Evolutionary conservation across 1,140 invertebrate genomes (phyloP).

Genomic region (Eriocheir sinensis): DNA sequence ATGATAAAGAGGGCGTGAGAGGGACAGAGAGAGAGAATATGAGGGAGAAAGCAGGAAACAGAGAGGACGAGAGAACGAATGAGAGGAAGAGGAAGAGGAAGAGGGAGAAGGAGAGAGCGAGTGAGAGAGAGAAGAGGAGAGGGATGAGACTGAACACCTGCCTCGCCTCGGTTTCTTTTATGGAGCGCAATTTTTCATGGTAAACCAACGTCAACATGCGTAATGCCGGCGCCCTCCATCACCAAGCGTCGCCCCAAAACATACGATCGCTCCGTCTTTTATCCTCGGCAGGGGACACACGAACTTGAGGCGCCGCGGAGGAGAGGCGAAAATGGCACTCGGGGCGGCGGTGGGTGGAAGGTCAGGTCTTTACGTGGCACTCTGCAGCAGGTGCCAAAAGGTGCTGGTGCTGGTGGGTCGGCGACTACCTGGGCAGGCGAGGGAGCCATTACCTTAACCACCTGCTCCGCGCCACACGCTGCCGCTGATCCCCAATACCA

Average conservation of each 20-base stretch:
- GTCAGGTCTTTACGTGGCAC: neutral
- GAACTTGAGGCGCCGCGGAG: neutral
- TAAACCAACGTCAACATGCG: constrained; percentile 2
- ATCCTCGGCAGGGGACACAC: neutral
- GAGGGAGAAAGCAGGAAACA: neutral
- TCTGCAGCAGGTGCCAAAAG: neutral
- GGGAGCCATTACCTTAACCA: constrained; percentile 37
- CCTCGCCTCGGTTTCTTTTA: neutral
- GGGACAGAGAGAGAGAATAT: neutral
- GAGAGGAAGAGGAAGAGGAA: neutral
- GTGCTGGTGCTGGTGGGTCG: neutral
- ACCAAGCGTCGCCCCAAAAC: neutral
- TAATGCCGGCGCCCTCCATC: neutral
- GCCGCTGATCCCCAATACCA: neutral
- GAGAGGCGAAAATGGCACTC: neutral
- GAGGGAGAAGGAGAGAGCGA: neutral
- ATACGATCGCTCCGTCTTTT: neutral
- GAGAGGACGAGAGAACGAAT: neutral
- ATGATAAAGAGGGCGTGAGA: neutral
- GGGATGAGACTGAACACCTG: neutral
- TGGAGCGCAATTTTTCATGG: neutral
- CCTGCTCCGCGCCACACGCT: neutral
- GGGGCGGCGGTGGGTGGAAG: neutral
- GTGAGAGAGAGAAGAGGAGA: neutral
- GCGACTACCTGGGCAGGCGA: constrained; percentile 30